Evolutionary conservation across 1,140 invertebrate genomes (phyloP).

Genomic region (Paracyclopina nana): DNA sequence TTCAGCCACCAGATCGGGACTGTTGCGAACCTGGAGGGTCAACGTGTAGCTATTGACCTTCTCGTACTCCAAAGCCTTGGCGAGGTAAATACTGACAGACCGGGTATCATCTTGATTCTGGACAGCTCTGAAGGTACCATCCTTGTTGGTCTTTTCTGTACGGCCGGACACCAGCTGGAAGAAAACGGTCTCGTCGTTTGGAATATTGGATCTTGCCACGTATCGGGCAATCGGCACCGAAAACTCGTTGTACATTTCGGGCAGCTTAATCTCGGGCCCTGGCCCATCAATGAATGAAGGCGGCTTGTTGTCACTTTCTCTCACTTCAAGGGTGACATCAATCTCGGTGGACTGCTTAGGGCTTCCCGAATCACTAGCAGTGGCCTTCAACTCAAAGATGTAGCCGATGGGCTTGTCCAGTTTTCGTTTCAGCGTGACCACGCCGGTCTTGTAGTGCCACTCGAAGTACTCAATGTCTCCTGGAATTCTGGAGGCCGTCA

Average conservation of each 20-base stretch:
- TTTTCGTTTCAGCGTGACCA: neutral
- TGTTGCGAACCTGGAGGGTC: slow-evolving; percentile 49
- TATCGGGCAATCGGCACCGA: slow-evolving; percentile 12
- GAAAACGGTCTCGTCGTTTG: slow-evolving; percentile 42
- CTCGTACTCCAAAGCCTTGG: slow-evolving; percentile 56
- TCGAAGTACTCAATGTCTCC: slow-evolving; percentile 43
- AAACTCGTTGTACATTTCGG: slow-evolving; percentile 15
- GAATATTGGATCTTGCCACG: slow-evolving; percentile 18
- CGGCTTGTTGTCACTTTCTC: slow-evolving; percentile 66
- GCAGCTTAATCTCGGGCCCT: neutral
- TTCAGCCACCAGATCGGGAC: slow-evolving; percentile 51
- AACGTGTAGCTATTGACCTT: slow-evolving; percentile 55
- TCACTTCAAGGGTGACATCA: slow-evolving; percentile 54
- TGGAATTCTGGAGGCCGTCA: slow-evolving; percentile 31
- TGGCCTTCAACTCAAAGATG: slow-evolving; percentile 35
- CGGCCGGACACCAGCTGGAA: slow-evolving; percentile 57
- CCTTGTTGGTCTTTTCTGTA: slow-evolving; percentile 61
- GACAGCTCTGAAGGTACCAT: slow-evolving; percentile 39
- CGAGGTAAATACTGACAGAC: slow-evolving; percentile 46
- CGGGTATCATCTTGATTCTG: slow-evolving; percentile 30
- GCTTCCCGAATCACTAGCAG: slow-evolving; percentile 50
- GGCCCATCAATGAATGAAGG: slow-evolving; percentile 28
- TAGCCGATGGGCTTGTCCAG: slow-evolving; percentile 13
- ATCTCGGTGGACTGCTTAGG: slow-evolving; percentile 39
- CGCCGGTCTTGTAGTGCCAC: slow-evolving; percentile 12